phyloP scores from a whole-genome alignment of 1,140 invertebrate species.

The Aradophagus sp. region DNA sequence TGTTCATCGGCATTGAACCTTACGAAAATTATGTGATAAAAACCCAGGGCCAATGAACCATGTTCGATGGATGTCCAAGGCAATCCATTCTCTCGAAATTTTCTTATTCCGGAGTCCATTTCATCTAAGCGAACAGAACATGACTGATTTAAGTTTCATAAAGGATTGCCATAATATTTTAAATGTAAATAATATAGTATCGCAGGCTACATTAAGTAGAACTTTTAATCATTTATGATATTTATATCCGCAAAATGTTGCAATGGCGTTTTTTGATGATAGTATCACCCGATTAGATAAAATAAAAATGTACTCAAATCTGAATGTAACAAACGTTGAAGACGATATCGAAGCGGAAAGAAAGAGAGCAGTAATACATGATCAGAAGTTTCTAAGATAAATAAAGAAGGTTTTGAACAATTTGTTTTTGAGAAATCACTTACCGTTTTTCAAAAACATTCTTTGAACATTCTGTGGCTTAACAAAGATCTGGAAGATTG shows the following conservation, averaged over 20 bases:
- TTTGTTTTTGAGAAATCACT: conserved; percentile 9
- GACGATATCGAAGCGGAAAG: conserved; percentile 1
- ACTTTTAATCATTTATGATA: conserved; percentile 17
- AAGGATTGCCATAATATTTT: neutral
- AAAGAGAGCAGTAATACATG: conserved; percentile 7
- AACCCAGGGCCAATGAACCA: conserved; percentile 12
- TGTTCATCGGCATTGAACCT: conserved; percentile 6
- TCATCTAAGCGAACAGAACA: neutral
- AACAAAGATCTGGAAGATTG: conserved; percentile 2
- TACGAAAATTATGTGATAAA: conserved; percentile 8
- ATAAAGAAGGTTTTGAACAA: conserved; percentile 18
- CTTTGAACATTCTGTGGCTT: conserved; percentile 7
- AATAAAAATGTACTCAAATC: conserved; percentile 9
- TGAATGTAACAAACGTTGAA: conserved; percentile 1
- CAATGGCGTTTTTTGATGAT: conserved; percentile 8
- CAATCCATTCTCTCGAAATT: conserved; percentile 6
- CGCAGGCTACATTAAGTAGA: conserved; percentile 8
- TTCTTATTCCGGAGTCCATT: conserved; percentile 7
- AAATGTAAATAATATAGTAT: conserved; percentile 2
- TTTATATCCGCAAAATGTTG: conserved; percentile 8
- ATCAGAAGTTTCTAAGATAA: conserved; percentile 4
- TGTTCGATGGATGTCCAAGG: conserved; percentile 14
- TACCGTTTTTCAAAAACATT: neutral
- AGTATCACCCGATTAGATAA: neutral
- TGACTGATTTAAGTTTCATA: conserved; percentile 8